Evolutionary conservation across 1,140 invertebrate genomes (phyloP).

Genomic region (Meloidogyne exigua): DNA sequence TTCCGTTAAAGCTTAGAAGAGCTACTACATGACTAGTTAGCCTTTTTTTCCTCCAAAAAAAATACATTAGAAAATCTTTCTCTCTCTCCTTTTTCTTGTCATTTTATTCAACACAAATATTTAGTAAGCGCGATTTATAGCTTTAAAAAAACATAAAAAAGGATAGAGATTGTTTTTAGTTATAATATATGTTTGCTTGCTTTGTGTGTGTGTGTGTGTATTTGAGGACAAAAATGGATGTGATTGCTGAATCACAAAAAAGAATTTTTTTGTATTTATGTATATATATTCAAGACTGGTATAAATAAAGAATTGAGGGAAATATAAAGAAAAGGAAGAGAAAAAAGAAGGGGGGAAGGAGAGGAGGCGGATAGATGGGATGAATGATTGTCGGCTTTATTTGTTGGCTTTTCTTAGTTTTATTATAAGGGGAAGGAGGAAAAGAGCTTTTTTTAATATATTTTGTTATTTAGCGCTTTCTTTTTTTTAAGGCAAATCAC

Average conservation of each 20-base stretch:
- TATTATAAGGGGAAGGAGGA: too few relatives aligned
- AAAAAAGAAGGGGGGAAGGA: neutral
- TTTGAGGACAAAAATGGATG: slow-evolving; percentile 3
- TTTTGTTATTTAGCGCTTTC: neutral
- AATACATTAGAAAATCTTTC: too few relatives aligned
- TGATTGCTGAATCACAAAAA: neutral
- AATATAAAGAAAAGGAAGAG: neutral
- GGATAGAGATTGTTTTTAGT: too few relatives aligned
- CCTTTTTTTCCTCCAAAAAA: neutral
- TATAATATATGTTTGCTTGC: too few relatives aligned
- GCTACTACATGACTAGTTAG: neutral
- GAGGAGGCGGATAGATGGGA: neutral
- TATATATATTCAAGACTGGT: neutral
- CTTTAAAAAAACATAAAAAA: neutral
- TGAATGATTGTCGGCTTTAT: too few relatives aligned
- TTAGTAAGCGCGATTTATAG: neutral
- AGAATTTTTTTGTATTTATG: too few relatives aligned
- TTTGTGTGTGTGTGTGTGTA: too few relatives aligned
- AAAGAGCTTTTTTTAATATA: too few relatives aligned
- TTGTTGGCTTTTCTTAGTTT: neutral
- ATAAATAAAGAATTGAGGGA: neutral
- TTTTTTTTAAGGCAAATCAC: neutral
- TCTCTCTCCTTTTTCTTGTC: neutral
- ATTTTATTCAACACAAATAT: neutral
- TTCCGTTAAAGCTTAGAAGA: neutral